Conservation (phyloP, 2,113 vertebrate species). For the Microcebus murinus region DNA sequence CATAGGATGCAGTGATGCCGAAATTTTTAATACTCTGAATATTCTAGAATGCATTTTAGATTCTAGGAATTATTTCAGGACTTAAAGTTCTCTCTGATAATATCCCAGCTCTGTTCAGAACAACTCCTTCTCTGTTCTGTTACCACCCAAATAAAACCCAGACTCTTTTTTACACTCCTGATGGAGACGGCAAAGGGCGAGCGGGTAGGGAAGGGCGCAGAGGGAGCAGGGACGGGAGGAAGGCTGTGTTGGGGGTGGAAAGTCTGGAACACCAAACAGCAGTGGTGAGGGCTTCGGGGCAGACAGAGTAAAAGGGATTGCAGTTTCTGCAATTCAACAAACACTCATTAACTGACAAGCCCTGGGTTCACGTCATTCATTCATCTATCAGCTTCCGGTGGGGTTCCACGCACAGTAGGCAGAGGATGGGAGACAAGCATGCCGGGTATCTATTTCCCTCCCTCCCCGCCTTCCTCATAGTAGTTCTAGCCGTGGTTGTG, state of each 20-base stretch:
- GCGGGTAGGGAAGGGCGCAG: too few relatives aligned
- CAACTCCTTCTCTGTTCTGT: not conserved
- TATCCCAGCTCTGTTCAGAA: not conserved
- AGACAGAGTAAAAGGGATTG: not conserved
- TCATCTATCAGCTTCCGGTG: not conserved
- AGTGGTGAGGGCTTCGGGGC: not conserved
- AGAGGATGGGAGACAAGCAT: not conserved
- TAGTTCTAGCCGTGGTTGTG: not conserved
- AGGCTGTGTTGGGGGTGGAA: not conserved
- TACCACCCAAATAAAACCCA: not conserved
- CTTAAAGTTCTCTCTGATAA: not conserved
- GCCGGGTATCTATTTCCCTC: not conserved
- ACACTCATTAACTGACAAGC: not conserved
- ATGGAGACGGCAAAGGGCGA: not conserved
- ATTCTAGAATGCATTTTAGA: conserved; percentile 31
- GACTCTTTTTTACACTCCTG: not conserved
- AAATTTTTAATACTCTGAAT: conserved; percentile 38
- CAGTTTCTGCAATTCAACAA: not conserved
- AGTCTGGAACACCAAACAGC: not conserved
- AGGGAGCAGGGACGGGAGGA: not conserved
- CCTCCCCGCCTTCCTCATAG: not conserved
- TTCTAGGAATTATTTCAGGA: conserved; percentile 42
- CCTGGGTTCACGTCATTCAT: not conserved
- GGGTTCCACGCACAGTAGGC: not conserved
- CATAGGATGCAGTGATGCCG: not conserved